Percentiles rank a stretch among this genome's conserved stretches.
Conservation (phyloP, 1,140 invertebrate genomes). For the Drosophila ambigua region DNA sequence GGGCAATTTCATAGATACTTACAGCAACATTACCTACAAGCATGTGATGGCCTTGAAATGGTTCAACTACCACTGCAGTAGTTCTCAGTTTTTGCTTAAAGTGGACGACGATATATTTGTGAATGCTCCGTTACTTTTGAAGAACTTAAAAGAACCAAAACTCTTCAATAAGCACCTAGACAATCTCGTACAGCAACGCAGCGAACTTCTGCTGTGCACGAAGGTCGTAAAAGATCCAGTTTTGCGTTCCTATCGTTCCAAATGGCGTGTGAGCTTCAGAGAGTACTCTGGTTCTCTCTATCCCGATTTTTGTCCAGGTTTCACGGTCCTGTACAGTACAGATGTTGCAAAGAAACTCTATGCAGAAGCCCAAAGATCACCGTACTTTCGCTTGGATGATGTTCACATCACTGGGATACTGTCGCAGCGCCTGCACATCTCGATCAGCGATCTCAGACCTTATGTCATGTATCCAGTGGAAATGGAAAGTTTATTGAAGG, state of each 20-base stretch:
- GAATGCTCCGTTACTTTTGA: conserved; percentile 87
- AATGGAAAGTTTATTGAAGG: conserved; percentile 49
- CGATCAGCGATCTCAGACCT: conserved; percentile 84
- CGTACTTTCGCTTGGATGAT: conserved; percentile 94
- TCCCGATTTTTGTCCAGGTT: conserved; percentile 90
- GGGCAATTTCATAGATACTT: conserved; percentile 90
- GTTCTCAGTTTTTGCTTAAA: conserved; percentile 89
- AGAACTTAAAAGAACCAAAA: conserved; percentile 84
- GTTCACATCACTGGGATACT: conserved; percentile 91
- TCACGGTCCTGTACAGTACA: conserved; percentile 89
- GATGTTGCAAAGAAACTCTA: conserved; percentile 88
- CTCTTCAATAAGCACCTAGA: neutral
- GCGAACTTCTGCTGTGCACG: conserved; percentile 86
- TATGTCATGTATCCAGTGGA: conserved; percentile 83
- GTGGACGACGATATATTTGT: conserved; percentile 92
- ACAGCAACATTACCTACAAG: conserved; percentile 94
- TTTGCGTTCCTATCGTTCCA: conserved; percentile 87
- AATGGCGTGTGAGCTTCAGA: conserved; percentile 89
- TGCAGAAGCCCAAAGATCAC: conserved; percentile 85
- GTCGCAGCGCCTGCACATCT: conserved; percentile 86
- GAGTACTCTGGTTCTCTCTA: conserved; percentile 88
- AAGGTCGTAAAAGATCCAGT: conserved; percentile 83
- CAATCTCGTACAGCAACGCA: conserved; percentile 14
- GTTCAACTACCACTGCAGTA: conserved; percentile 88
- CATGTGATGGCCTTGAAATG: conserved; percentile 93